Conservation (phyloP, 2,113 vertebrate species). For the Hemicordylus capensis region DNA sequence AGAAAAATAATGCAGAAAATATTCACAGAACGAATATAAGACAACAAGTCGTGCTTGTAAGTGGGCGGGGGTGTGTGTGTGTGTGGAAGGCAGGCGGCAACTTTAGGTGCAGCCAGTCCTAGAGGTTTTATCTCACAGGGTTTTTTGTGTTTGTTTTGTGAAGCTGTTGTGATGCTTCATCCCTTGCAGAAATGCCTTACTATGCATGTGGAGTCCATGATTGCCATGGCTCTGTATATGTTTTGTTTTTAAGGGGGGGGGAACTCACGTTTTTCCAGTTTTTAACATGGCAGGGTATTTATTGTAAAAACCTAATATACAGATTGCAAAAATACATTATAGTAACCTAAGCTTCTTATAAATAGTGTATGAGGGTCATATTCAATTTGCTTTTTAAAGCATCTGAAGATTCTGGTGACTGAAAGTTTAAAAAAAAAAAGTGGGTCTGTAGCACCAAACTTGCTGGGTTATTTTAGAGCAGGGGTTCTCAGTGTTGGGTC, state of each 20-base stretch:
- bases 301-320: neutral
- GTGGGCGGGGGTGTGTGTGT: too few species aligned
- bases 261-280: neutral
- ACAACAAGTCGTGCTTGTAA: too few species aligned
- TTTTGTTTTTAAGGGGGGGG: neutral
- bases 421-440: neutral
- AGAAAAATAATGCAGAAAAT: too few species aligned
- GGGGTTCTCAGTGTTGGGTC: too few species aligned
- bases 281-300: neutral
- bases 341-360: neutral
- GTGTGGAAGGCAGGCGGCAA: neutral
- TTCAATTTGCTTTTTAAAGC: neutral
- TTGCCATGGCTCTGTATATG: neutral
- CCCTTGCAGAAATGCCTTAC: neutral
- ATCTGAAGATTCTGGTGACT: neutral
- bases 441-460: neutral
- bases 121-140: neutral
- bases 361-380: neutral
- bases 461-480: neutral
- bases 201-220: neutral
- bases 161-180: neutral
- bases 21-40: too few species aligned
- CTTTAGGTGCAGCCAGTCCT: neutral
- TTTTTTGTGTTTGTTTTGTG: too few species aligned
- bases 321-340: neutral